Base-by-base conservation (phyloP, 2,797 vertebrate genomes). In the Hafferia zeledoni region DNA sequence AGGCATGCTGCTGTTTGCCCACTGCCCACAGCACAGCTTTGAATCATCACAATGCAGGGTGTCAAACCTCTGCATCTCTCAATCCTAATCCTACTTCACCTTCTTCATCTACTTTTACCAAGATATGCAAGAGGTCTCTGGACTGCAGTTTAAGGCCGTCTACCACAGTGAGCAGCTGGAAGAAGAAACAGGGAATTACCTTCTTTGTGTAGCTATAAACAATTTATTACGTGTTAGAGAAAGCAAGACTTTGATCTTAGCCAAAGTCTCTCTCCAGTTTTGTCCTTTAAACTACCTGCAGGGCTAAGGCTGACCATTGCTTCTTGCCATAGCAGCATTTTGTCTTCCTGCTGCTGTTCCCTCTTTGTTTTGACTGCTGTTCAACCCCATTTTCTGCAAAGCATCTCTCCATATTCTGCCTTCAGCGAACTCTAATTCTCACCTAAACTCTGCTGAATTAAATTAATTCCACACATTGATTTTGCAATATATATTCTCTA, bases 41-140 rank as follows among this genome's bases (percentile, higher is more conserved):
- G 16, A 82, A 72, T 7, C 59, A 71, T 61, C 0, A 0, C 56
- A 64, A 25, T 2, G 0, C 33, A 37, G 52, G 10, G 6, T 16
- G 22, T 27, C 70, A 61, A 27, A 39, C 46, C 30, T 90, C 55
- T 31, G 9, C 13, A 43, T 35, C 78, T 68, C 37, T 77, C 56
- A 65, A 14, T 37, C 10, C 27, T 44, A 82, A 13, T 6, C 28
- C 53, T 37, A 30, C 28, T 70, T 60, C 57, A 81, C 27, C n/a
- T 33, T 56, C 60, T 67, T 27, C 19, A 63, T 37, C 28, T 67
- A 10, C 18, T 56, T 70, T 44, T 15, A 35, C 37, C n/a, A 75
- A 56, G 35, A 43, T 11, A 33, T 30, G 47, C n/a, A 67, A 52
- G 43, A 63, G 39, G 31, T 27, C 41, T 77, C 41, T 49, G 50